Base-by-base conservation (phyloP, 2,888 invertebrate genomes). In the Aporophyla nigra region DNA sequence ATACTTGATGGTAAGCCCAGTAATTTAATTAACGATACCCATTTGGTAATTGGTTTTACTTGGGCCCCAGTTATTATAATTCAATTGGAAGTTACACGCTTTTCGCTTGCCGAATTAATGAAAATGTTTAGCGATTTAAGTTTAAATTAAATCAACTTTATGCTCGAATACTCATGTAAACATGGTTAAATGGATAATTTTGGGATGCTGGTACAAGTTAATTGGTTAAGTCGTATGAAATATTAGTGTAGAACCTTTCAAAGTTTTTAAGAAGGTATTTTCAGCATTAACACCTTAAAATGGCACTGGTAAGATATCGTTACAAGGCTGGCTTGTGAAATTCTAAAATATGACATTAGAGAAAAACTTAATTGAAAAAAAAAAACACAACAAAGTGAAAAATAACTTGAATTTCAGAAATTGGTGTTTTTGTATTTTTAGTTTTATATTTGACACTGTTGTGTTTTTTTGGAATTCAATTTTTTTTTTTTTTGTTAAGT, bases 41-140 rank as follows among this genome's bases (percentile, higher is more conserved):
- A 83, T 87, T 79, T 73, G 76, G 77, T 88, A 87, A 88, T 87
- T 86, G 81, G 81, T 84, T 86, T 86, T 82, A 80, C 71, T 83
- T 73, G 65, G 27, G 68, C 58, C 56, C 53, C 71, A 78, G 75
- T 84, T 87, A 88, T 88, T 80, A 85, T 82, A 82, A 81, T 86
- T 81, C 78, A 68, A 84, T 88, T 87, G 82, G 76, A 66, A 75
- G 49, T 74, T 66, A 53, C 71, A 71, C 56, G 62, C 40, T 66
- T 53, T 66, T 82, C 74, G 40, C 68, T 73, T 70, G 51, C 66
- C 27, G 46, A 80, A 80, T 72, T 63, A 53, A 85, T 82, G 72
- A 14, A 40, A 69, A 71, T 76, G 61, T 67, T 66, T 58, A 75
- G 24, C 12, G 49, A 61, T 58, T 68, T 46, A 76, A 75, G 54